phyloP scores from a whole-genome alignment of 2,797 vertebrate species.

The Tapera naevia region DNA sequence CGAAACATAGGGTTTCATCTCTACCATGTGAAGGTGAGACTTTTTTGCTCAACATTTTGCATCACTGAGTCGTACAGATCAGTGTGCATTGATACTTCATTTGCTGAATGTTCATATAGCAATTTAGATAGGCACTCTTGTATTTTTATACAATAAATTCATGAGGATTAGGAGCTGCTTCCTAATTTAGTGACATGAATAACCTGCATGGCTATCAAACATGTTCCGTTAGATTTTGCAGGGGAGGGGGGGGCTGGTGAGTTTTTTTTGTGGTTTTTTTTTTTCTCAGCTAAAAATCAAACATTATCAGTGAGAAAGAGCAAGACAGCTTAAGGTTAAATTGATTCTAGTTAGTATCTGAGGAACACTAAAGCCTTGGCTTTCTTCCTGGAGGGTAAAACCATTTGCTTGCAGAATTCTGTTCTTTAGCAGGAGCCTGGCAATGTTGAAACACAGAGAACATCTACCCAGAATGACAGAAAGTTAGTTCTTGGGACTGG shows the following conservation, averaged over 20 bases:
- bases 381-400: not conserved
- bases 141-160: not conserved
- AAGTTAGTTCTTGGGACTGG: not conserved
- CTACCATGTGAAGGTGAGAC: not conserved
- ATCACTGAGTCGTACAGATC: not conserved
- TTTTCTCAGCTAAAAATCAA: not conserved
- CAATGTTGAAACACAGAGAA: not conserved
- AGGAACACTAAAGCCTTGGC: conserved; percentile 16
- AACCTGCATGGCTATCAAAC: not conserved
- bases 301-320: not conserved
- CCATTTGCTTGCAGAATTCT: not conserved
- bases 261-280: not conserved
- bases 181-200: not conserved
- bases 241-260: no score
- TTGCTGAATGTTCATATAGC: not conserved
- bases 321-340: conserved; percentile 26
- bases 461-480: not conserved
- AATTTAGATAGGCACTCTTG: not conserved
- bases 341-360: not conserved
- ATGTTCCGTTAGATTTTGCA: not conserved
- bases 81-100: not conserved
- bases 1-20: not conserved
- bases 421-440: not conserved
- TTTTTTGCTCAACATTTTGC: not conserved
- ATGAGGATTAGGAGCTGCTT: not conserved